A percentile compares a stretch with the other conserved stretches of the same genome.
Conservation (phyloP, 2,113 vertebrate species). For the Ptilonorhynchus violaceus region DNA sequence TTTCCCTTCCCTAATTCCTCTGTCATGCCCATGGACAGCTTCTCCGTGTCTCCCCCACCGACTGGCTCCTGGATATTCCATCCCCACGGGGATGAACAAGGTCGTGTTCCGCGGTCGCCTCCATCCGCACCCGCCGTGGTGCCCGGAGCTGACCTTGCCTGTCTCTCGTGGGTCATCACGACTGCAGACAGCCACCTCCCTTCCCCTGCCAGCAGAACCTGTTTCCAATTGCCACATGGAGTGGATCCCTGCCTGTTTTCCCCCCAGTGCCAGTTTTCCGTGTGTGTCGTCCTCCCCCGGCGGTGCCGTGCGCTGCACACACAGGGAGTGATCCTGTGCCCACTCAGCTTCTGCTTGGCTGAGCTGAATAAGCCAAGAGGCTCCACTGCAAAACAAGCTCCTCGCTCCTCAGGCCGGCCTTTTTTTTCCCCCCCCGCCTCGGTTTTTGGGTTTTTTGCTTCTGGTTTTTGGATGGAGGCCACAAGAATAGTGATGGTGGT, state of each 20-base stretch:
- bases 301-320: background rate
- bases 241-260: background rate
- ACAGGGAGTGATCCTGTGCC: conserved; percentile 6
- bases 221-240: background rate
- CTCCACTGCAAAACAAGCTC: background rate
- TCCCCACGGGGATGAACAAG: background rate
- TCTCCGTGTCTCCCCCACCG: background rate
- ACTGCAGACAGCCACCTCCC: background rate
- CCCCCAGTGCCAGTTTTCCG: background rate
- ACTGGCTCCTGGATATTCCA: background rate
- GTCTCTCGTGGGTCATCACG: background rate
- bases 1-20: conserved; percentile 34
- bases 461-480: background rate
- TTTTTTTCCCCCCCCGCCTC: background rate
- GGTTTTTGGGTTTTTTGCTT: background rate
- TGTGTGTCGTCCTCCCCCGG: background rate
- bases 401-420: background rate
- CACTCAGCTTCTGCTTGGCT: conserved; percentile 31
- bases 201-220: background rate
- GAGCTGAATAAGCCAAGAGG: background rate
- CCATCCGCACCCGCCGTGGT: background rate
- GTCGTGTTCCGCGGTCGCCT: fast-evolving
- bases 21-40: fast-evolving
- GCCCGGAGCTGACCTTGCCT: background rate
- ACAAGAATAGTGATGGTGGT: background rate